These are phyloP conservation scores for Drosophila crucigera DNA, from an alignment of 2,888 invertebrate genomes.

Conservation along the genomic window DNA sequence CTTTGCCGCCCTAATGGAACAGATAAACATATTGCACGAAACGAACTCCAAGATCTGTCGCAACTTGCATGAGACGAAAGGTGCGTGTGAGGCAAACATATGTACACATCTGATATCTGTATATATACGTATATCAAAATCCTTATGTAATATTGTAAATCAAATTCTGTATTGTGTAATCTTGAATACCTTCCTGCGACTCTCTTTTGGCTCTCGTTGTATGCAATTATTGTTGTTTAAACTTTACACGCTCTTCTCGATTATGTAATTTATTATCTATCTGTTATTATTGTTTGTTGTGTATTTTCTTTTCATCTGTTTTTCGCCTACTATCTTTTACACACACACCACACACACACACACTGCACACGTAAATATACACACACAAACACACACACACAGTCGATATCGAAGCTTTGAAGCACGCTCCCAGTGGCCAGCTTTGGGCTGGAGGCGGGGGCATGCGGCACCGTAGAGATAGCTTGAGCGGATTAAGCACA, in stretches of 20 bases:
- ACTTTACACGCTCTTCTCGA: slow-evolving; percentile 41
- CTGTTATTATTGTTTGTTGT: slow-evolving; percentile 43
- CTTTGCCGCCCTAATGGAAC: slow-evolving; percentile 88
- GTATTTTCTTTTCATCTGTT: slow-evolving; percentile 56
- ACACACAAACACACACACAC: slow-evolving; percentile 50
- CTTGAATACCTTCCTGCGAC: slow-evolving; percentile 1
- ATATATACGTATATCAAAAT: not conserved
- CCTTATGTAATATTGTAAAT: slow-evolving; percentile 28
- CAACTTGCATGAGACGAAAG: slow-evolving; percentile 91
- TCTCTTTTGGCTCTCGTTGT: slow-evolving; percentile 32
- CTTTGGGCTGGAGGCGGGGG: slow-evolving; percentile 83
- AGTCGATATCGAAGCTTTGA: slow-evolving; percentile 88
- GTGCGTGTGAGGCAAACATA: slow-evolving; percentile 83
- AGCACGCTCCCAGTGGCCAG: slow-evolving; percentile 86
- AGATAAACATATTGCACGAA: slow-evolving; percentile 90
- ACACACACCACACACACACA: slow-evolving; percentile 43
- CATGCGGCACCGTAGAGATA: slow-evolving; percentile 86
- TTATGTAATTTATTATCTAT: slow-evolving; percentile 37
- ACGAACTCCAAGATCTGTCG: slow-evolving; percentile 91
- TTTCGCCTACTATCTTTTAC: slow-evolving; percentile 53
- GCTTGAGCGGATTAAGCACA: slow-evolving; percentile 86
- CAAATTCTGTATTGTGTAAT: slow-evolving; percentile 21
- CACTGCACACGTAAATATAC: slow-evolving; percentile 57
- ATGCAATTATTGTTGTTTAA: slow-evolving; percentile 23
- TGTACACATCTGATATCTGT: slow-evolving; percentile 5